These are phyloP conservation scores for Petrocephalus zakoni DNA, from an alignment of 2,113 vertebrate species.

Conservation along the genomic window DNA sequence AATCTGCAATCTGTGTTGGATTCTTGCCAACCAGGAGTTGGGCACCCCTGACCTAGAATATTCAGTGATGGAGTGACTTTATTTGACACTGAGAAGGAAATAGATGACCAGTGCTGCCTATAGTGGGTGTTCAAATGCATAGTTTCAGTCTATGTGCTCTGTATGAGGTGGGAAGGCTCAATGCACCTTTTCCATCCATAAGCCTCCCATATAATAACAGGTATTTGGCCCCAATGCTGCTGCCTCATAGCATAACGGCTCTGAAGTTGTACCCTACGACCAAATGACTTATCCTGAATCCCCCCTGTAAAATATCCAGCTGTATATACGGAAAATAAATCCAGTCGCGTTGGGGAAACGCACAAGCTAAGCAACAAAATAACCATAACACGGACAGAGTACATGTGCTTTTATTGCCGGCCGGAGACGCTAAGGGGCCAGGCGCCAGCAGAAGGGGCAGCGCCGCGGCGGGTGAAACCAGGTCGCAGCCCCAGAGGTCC, in stretches of 20 bases:
- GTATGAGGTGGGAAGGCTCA: background rate
- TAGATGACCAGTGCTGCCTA: background rate
- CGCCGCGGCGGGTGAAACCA: background rate
- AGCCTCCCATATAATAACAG: background rate
- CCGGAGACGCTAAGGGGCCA: background rate
- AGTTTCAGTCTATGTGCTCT: background rate
- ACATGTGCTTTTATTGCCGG: slow-evolving; percentile 2
- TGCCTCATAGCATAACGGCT: background rate
- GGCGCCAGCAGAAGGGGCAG: background rate
- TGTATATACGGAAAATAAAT: background rate
- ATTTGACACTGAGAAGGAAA: background rate
- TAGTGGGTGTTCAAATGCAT: background rate
- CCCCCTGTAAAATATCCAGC: background rate
- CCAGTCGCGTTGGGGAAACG: background rate
- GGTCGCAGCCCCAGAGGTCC: background rate
- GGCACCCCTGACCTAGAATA: background rate
- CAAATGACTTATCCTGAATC: background rate
- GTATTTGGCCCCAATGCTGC: background rate
- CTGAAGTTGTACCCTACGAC: background rate
- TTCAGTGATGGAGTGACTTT: background rate
- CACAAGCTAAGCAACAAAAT: background rate
- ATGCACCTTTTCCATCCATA: background rate
- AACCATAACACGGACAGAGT: background rate
- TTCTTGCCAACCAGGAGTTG: no score
- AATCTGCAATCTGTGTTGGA: no score